Evolutionary conservation across 2,797 vertebrate species (phyloP).

Genomic region (Furcifer pardalis): DNA sequence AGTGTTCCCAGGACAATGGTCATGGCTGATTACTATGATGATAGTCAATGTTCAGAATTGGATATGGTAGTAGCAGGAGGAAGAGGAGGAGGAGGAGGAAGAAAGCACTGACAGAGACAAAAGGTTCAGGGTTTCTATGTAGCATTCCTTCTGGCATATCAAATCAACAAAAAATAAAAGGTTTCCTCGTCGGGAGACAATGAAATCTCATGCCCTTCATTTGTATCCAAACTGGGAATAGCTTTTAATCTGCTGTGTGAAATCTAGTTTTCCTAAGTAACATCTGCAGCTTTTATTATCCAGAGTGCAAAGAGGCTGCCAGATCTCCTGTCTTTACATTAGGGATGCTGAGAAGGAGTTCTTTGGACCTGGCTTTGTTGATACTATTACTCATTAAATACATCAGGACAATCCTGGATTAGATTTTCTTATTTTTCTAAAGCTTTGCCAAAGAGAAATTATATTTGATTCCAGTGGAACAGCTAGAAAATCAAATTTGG

Average conservation of each 20-base stretch:
- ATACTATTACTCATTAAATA: not conserved
- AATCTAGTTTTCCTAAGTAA: not conserved
- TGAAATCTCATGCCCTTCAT: conserved; percentile 18
- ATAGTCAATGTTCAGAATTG: too few species aligned
- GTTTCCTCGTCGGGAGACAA: not conserved
- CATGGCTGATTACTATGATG: too few species aligned
- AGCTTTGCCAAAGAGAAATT: not conserved
- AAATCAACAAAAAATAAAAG: not conserved
- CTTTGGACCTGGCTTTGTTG: not conserved
- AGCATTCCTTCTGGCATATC: conserved; percentile 1
- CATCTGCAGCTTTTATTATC: conserved; percentile 4
- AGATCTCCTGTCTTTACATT: not conserved
- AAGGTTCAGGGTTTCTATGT: not conserved
- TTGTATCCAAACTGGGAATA: conserved; percentile 8
- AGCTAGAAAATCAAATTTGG: conserved; percentile 8
- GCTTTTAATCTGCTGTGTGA: conserved; percentile 5
- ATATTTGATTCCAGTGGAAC: not conserved
- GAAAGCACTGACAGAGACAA: not conserved
- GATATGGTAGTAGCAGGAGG: too few species aligned
- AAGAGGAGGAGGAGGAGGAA: too few species aligned
- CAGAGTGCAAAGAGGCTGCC: not conserved
- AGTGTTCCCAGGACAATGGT: too few species aligned
- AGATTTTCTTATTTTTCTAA: not conserved
- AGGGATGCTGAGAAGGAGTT: not conserved
- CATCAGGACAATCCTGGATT: conserved; percentile 4